These are phyloP conservation scores for Ophiothrix spiculata DNA, from an alignment of 35 echinoderm and acorn worm species.

Conservation along the genomic window DNA sequence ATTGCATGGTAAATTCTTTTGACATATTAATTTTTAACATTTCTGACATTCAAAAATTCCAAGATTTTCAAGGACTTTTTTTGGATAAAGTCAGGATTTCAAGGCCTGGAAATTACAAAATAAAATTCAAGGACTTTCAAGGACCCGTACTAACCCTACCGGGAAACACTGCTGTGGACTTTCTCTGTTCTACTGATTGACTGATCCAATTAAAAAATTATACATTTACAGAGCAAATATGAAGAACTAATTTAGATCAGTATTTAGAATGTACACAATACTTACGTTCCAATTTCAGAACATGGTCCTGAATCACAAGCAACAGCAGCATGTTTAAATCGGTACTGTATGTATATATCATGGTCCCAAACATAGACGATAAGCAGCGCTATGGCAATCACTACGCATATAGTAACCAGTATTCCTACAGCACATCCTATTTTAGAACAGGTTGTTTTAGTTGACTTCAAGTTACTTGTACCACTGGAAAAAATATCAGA, in stretches of 20 bases:
- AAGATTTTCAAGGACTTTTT: too few relatives aligned
- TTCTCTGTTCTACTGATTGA: not conserved
- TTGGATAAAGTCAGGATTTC: too few relatives aligned
- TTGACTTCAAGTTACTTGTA: not conserved
- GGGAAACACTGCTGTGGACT: not conserved
- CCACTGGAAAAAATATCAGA: too few relatives aligned
- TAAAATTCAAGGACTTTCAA: too few relatives aligned
- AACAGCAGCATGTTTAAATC: conserved; percentile 53
- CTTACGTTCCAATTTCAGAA: conserved; percentile 64
- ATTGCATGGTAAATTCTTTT: too few relatives aligned
- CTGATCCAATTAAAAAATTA: not conserved
- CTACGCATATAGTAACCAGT: not conserved
- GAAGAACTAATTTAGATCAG: not conserved
- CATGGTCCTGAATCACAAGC: conserved; percentile 55
- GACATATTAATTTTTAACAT: too few relatives aligned
- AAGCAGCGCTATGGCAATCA: not conserved
- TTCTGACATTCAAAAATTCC: too few relatives aligned
- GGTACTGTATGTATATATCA: conserved; percentile 2
- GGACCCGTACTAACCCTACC: too few relatives aligned
- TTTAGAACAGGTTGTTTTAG: not conserved
- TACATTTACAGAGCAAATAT: not conserved
- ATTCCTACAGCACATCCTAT: not conserved
- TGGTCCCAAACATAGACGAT: not conserved
- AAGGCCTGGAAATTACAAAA: too few relatives aligned
- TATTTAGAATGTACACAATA: not conserved